These are phyloP conservation scores for Pheosia gnoma DNA, from an alignment of 2,888 invertebrate genomes.

Conservation along the genomic window DNA sequence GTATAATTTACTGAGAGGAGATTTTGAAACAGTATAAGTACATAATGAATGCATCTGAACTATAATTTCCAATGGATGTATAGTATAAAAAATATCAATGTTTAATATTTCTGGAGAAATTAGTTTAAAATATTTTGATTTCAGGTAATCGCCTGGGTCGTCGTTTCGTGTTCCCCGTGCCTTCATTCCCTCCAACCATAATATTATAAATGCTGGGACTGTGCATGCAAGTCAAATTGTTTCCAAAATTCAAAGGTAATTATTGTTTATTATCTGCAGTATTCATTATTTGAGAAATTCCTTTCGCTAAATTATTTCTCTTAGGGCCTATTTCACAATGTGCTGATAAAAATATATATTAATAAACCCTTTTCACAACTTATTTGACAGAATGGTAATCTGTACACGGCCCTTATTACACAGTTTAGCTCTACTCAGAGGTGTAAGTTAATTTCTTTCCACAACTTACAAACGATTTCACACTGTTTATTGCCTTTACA, in stretches of 20 bases:
- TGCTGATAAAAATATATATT: too few species aligned
- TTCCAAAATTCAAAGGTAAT: conserved; percentile 24
- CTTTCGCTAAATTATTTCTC: too few species aligned
- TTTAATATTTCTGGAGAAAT: neutral
- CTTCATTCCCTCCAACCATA: conserved; percentile 35
- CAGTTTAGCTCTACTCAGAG: too few species aligned
- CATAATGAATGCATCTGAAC: neutral
- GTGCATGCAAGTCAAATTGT: conserved; percentile 6
- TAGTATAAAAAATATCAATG: neutral
- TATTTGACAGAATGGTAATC: too few species aligned
- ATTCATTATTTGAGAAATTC: too few species aligned
- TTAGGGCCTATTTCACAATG: too few species aligned
- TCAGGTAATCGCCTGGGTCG: conserved; percentile 26
- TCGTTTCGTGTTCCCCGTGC: conserved; percentile 37
- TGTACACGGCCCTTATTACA: too few species aligned
- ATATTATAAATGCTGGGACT: conserved; percentile 13
- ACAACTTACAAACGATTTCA: neutral
- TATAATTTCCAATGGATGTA: neutral
- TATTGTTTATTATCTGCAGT: neutral
- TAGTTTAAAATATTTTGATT: conserved; percentile 12
- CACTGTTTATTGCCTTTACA: neutral
- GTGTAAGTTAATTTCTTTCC: neutral
- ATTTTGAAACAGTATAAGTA: conserved; percentile 14
- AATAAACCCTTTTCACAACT: too few species aligned
- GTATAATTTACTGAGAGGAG: conserved; percentile 7